These are phyloP conservation scores for Holacanthus passer DNA, from an alignment of 2,113 vertebrate species.

Conservation along the genomic window DNA sequence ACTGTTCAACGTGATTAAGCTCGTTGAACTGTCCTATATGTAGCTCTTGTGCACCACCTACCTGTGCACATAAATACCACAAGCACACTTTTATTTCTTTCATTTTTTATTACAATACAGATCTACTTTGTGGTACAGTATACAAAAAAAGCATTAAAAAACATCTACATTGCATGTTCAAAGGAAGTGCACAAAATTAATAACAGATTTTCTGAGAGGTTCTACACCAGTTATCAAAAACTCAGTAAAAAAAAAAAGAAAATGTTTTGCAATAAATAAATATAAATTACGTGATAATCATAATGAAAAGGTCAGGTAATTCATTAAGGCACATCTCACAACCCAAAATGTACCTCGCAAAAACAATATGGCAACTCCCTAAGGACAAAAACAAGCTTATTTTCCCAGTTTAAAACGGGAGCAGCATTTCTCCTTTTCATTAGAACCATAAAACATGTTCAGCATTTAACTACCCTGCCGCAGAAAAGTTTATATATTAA, in stretches of 20 bases:
- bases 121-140: constrained; percentile 78
- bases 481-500: constrained; percentile 71
- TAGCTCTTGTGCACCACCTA: constrained; percentile 49
- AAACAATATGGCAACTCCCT: constrained; percentile 75
- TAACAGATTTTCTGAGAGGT: constrained; percentile 65
- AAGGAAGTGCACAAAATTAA: constrained; percentile 84
- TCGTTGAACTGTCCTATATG: neutral
- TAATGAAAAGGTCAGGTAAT: constrained; percentile 76
- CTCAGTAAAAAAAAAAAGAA: constrained; percentile 70
- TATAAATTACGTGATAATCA: constrained; percentile 85
- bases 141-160: constrained; percentile 76
- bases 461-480: constrained; percentile 78
- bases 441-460: constrained; percentile 70
- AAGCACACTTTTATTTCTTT: neutral
- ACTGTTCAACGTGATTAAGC: neutral
- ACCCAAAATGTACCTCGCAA: constrained; percentile 79
- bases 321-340: constrained; percentile 84
- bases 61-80: neutral
- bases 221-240: constrained; percentile 76
- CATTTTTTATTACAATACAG: constrained; percentile 71
- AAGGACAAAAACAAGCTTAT: constrained; percentile 78
- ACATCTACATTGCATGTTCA: constrained; percentile 74
- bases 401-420: constrained; percentile 68
- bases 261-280: constrained; percentile 84
- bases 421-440: constrained; percentile 72